A percentile compares a stretch with the other conserved stretches of the same genome.
phyloP scores from a whole-genome alignment of 2,113 vertebrate species.

The Scalopus aquaticus region DNA sequence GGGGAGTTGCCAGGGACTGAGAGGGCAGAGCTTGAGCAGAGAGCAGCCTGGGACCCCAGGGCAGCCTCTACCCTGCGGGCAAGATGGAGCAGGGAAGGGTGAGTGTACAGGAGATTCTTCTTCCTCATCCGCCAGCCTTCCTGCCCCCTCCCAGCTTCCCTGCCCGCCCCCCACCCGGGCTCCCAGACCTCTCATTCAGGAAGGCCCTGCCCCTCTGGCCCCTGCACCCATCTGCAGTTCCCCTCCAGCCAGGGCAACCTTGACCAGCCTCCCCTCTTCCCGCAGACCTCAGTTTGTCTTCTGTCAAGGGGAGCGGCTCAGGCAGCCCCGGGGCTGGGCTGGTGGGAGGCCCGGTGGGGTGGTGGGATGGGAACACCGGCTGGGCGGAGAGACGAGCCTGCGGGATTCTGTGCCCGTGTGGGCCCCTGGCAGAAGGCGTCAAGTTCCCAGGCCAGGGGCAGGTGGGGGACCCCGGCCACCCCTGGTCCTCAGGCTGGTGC shows the following conservation, averaged over 20 bases:
- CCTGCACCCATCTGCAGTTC: background rate
- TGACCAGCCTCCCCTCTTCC: background rate
- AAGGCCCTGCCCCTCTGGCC: background rate
- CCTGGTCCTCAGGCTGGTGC: background rate
- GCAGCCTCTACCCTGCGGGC: fast-evolving
- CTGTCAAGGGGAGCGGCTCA: background rate
- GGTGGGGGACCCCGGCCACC: background rate
- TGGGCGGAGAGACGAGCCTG: too few relatives aligned
- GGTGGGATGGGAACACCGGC: too few relatives aligned
- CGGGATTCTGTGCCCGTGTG: too few relatives aligned
- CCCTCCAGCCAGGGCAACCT: background rate
- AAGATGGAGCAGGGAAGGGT: background rate
- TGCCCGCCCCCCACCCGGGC: background rate
- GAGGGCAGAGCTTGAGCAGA: background rate
- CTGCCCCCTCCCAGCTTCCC: background rate
- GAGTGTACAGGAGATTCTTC: background rate
- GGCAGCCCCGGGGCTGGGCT: constrained; percentile 40
- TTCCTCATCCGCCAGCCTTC: background rate
- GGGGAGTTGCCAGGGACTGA: background rate
- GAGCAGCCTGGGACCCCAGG: background rate
- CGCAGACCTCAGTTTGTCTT: background rate
- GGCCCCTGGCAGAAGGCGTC: too few relatives aligned
- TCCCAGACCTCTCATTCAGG: background rate
- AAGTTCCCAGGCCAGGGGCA: background rate
- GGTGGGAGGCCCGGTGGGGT: background rate